phyloP scores from a whole-genome alignment of 2,113 vertebrate genomes.

The Catagonus wagneri region DNA sequence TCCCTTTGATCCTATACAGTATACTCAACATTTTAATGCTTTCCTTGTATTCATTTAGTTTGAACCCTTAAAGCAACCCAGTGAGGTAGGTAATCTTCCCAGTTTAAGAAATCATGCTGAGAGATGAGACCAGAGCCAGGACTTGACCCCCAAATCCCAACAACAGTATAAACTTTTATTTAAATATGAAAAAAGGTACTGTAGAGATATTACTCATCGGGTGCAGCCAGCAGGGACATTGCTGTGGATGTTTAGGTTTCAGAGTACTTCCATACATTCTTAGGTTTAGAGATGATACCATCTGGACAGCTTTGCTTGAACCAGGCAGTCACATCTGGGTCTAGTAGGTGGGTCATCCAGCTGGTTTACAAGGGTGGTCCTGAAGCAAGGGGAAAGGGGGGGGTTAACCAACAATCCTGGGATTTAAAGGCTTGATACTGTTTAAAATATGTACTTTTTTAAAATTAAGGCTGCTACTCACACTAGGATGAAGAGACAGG shows the following conservation, averaged over 20 bases:
- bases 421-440: constrained; percentile 59
- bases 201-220: constrained; percentile 67
- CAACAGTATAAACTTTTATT: constrained; percentile 79
- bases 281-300: constrained; percentile 95
- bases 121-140: constrained; percentile 40
- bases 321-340: constrained; percentile 94
- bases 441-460: constrained; percentile 38
- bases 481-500: background rate
- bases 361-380: constrained; percentile 96
- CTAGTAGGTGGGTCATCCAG: constrained; percentile 95
- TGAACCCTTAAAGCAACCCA: constrained; percentile 19
- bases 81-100: constrained; percentile 15
- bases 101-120: constrained; percentile 25
- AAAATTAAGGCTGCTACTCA: too few species aligned
- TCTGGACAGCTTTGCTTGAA: constrained; percentile 95
- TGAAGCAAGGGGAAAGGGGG: constrained; percentile 73
- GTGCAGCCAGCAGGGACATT: constrained; percentile 23
- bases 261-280: constrained; percentile 87
- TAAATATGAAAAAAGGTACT: constrained; percentile 71
- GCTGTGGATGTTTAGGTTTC: constrained; percentile 32
- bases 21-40: constrained; percentile 11
- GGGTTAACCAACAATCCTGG: constrained; percentile 50
- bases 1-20: background rate
- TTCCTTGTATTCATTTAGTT: constrained; percentile 10
- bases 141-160: constrained; percentile 55